Evolutionary conservation across 2,888 invertebrate genomes (phyloP).

Genomic region (Leptodirus hochenwartii): DNA sequence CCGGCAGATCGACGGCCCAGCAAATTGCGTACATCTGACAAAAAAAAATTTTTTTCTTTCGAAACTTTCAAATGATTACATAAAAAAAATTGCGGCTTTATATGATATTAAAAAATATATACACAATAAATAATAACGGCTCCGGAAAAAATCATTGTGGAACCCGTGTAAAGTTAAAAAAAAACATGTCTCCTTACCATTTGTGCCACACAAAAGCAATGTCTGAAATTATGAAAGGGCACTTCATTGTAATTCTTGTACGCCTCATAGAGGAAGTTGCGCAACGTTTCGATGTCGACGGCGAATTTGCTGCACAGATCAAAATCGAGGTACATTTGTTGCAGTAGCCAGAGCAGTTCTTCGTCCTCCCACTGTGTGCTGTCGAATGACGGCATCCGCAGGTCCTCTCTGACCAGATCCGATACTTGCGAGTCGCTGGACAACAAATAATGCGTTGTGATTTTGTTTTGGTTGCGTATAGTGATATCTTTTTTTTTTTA

Average conservation of each 20-base stretch:
- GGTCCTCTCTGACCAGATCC: conserved; percentile 40
- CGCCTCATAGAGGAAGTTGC: conserved; percentile 56
- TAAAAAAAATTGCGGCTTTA: no score
- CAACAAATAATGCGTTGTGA: no score
- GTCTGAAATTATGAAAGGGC: conserved; percentile 74
- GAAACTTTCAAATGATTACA: no score
- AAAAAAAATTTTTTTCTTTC: conserved; percentile 7
- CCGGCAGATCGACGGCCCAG: conserved; percentile 49
- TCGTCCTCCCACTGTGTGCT: conserved; percentile 70
- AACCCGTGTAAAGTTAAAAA: no score
- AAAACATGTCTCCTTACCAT: conserved; percentile 58
- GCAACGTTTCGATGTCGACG: conserved; percentile 47
- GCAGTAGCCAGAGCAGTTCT: conserved; percentile 55
- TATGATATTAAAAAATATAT: no score
- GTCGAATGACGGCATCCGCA: conserved; percentile 56
- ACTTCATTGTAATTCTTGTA: conserved; percentile 73
- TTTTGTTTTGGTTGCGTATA: no score
- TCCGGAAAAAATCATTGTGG: no score
- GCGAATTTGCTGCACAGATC: conserved; percentile 56
- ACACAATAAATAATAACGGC: no score
- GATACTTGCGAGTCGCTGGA: conserved; percentile 43
- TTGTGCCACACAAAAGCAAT: conserved; percentile 75
- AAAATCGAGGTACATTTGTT: conserved; percentile 67
- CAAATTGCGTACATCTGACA: conserved; percentile 65
- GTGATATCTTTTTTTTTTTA: no score